Evolutionary conservation across 2,113 vertebrate species (phyloP).

Genomic region (Bettongia penicillata): DNA sequence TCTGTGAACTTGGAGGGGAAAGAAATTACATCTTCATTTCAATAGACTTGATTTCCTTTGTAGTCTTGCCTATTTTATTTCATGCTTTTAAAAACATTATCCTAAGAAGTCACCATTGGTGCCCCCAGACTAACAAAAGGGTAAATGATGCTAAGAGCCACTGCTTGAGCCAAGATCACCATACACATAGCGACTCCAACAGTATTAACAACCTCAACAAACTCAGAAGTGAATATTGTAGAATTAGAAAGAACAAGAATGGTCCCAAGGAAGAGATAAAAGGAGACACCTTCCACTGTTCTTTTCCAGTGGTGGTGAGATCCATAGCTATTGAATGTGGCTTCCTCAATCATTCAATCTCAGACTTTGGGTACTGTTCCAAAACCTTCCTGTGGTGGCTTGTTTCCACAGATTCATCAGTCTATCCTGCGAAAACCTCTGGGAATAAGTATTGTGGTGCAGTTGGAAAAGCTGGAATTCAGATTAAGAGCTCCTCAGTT

Average conservation of each 20-base stretch:
- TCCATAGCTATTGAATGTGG: no score
- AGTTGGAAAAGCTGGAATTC: neutral
- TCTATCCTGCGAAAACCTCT: neutral
- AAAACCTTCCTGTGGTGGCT: neutral
- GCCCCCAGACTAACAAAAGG: neutral
- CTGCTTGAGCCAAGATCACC: neutral
- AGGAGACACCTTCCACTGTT: neutral
- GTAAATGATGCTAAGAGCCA: neutral
- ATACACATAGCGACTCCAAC: neutral
- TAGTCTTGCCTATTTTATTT: neutral
- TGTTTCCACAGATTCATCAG: neutral
- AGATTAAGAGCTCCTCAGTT: neutral
- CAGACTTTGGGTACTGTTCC: neutral
- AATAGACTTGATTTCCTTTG: neutral
- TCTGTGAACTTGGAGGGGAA: neutral
- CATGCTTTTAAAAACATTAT: neutral
- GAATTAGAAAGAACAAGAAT: neutral
- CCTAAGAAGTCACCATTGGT: neutral
- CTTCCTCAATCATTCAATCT: neutral
- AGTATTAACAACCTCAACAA: neutral
- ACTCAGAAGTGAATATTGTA: neutral
- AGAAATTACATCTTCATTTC: neutral
- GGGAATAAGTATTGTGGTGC: neutral
- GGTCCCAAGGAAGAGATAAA: neutral
- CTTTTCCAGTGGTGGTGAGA: neutral